Conservation (phyloP, 2,888 invertebrate genomes). For the Tachina fera region DNA sequence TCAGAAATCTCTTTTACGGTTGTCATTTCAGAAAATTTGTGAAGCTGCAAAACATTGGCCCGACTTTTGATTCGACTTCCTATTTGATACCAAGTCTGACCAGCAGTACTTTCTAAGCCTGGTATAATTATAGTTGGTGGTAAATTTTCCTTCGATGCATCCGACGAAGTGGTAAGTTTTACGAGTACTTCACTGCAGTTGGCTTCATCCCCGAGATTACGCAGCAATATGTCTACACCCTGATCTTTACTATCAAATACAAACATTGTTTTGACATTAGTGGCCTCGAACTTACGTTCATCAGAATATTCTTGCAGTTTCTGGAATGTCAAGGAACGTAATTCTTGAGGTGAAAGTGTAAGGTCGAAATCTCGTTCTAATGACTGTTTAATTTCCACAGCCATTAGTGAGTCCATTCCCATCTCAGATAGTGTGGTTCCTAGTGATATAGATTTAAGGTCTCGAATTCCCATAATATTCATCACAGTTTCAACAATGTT, state of each 20-base stretch:
- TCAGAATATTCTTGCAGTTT: conserved; percentile 81
- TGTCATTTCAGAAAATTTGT: conserved; percentile 76
- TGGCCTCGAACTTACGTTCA: conserved; percentile 75
- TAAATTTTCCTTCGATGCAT: conserved; percentile 73
- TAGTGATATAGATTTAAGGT: conserved; percentile 87
- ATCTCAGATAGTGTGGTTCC: conserved; percentile 91
- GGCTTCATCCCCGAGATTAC: conserved; percentile 86
- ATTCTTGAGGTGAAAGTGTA: conserved; percentile 64
- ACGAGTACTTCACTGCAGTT: conserved; percentile 84
- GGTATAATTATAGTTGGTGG: conserved; percentile 84
- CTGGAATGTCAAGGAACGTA: conserved; percentile 88
- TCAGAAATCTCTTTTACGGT: conserved; percentile 77
- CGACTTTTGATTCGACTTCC: conserved; percentile 76
- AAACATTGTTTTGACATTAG: conserved; percentile 79
- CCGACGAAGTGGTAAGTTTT: conserved; percentile 83
- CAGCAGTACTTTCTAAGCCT: conserved; percentile 87
- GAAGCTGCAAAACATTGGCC: conserved; percentile 78
- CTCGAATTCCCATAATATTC: conserved; percentile 86
- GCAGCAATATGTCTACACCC: conserved; percentile 85
- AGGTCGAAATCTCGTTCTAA: conserved; percentile 94
- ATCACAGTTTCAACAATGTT: conserved; percentile 89
- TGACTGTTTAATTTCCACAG: conserved; percentile 96
- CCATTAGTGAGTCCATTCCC: conserved; percentile 98
- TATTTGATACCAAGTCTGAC: conserved; percentile 81
- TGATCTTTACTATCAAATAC: conserved; percentile 77